Conservation (phyloP, 1,140 invertebrate species). For the Diorhabda elongata region DNA sequence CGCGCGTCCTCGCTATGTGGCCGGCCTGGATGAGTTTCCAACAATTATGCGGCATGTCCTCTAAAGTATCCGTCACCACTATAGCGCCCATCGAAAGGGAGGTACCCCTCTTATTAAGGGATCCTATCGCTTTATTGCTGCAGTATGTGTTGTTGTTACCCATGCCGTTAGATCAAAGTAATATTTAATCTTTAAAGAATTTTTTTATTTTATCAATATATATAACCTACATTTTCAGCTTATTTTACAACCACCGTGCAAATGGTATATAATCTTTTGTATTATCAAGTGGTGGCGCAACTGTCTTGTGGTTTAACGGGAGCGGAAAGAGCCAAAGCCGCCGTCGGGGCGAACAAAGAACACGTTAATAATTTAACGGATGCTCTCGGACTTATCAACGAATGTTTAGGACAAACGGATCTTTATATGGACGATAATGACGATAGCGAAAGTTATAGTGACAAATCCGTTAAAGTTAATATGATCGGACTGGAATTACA, state of each 20-base stretch:
- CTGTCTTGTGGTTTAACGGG: constrained; percentile 63
- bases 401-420: constrained; percentile 49
- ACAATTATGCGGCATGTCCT: constrained; percentile 54
- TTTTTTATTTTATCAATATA: background rate
- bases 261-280: constrained; percentile 81
- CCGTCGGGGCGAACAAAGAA: constrained; percentile 26
- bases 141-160: constrained; percentile 84
- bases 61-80: constrained; percentile 41
- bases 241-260: constrained; percentile 84
- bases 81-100: constrained; percentile 56
- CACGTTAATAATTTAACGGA: constrained; percentile 36
- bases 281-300: constrained; percentile 80
- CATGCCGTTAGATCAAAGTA: constrained; percentile 80
- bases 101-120: constrained; percentile 78
- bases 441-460: constrained; percentile 17
- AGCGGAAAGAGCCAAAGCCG: constrained; percentile 47
- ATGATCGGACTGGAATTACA: constrained; percentile 50
- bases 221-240: constrained; percentile 54
- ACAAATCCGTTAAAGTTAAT: constrained; percentile 33
- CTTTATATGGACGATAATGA: constrained; percentile 52
- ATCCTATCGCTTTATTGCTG: constrained; percentile 78
- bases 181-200: constrained; percentile 30
- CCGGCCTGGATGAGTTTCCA: constrained; percentile 63
- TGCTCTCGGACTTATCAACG: constrained; percentile 50
- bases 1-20: constrained; percentile 60